Evolutionary conservation across 92 coral and sea anemone genomes (phyloP), one percentile per base, ranked within the genome.

Genomic region (Palythoa grandiflora): DNA sequence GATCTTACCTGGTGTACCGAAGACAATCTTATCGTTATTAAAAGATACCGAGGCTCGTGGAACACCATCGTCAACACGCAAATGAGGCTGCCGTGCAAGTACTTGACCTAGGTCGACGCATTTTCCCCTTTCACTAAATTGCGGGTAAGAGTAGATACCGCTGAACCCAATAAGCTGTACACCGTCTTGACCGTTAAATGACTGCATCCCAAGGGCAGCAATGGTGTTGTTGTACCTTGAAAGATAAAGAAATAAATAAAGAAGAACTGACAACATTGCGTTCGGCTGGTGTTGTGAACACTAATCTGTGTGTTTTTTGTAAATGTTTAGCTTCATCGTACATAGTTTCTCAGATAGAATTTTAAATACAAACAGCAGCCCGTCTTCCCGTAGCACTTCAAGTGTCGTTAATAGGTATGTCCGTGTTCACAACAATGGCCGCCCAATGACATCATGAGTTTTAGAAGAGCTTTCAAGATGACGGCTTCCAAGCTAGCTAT

Each of bases 151-250:
- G 59, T 91, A 95, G 3, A 77, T 60, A 8, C 96, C 96, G 61
- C 91, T 50, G 38, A 93, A 92, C 15, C 95, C 93, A 11, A 92
- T 70, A 28, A 97, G 93, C 38, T 92, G 91, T 37, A 91, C 94
- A 1, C 99, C 99, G 48, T 97, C 99, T 1, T 92, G 98, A 17
- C 97, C 98, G 9, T 68, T 54, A 21, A 78, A 40, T 36, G 95
- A 92, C 71, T 89, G 93, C 92, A 97, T 92, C 0, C 99, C 99
- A 36, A 97, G 89, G 2, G 93, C 98, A 50, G 83, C 92, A 65
- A 97, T 77, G 6, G 60, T 88, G 53, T 93, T 93, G 28, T 83
- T 91, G 72, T 93, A 88, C 28, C 93, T 91, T 71, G 9, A 1
- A 28, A 53, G 12, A 73, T 73, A 11, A 44, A 44, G 0, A 44